Evolutionary conservation across 2,113 vertebrate species (phyloP).

Genomic region (Leiothrix lutea): DNA sequence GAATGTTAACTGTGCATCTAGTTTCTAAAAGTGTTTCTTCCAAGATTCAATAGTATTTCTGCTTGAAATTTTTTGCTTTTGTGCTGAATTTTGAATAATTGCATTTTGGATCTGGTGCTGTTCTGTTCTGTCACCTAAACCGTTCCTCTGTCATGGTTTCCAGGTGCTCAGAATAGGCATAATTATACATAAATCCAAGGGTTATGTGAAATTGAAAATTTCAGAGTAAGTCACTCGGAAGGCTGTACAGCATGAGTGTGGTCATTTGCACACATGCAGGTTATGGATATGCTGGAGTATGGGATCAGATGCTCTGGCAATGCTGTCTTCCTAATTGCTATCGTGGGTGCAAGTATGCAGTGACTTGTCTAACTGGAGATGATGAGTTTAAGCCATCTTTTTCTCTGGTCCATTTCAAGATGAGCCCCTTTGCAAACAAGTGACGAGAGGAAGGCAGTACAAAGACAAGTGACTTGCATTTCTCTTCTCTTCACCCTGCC

Average conservation of each 20-base stretch:
- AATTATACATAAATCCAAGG: not conserved
- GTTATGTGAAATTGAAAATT: not conserved
- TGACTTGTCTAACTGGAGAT: not conserved
- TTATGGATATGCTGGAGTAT: not conserved
- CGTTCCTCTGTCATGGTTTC: rapidly evolving
- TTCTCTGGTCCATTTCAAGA: not conserved
- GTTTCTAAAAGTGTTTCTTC: not conserved
- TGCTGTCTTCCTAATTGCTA: not conserved
- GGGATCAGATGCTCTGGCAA: not conserved
- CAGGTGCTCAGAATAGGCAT: not conserved
- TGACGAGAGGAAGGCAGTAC: not conserved
- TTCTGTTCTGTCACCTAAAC: not conserved
- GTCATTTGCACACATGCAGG: not conserved
- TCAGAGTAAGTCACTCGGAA: not conserved
- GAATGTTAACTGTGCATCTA: not conserved
- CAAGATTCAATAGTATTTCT: not conserved
- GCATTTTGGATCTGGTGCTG: not conserved
- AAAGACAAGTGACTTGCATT: not conserved
- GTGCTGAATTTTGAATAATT: not conserved
- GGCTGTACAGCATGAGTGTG: not conserved
- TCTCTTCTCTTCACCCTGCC: not conserved
- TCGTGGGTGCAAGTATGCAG: not conserved
- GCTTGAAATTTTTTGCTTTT: not conserved
- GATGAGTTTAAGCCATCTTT: not conserved
- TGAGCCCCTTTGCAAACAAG: not conserved